Evolutionary conservation across 2,797 vertebrate genomes (phyloP), one percentile per base, ranked within the genome.

Genomic region (Brotula barbata): DNA sequence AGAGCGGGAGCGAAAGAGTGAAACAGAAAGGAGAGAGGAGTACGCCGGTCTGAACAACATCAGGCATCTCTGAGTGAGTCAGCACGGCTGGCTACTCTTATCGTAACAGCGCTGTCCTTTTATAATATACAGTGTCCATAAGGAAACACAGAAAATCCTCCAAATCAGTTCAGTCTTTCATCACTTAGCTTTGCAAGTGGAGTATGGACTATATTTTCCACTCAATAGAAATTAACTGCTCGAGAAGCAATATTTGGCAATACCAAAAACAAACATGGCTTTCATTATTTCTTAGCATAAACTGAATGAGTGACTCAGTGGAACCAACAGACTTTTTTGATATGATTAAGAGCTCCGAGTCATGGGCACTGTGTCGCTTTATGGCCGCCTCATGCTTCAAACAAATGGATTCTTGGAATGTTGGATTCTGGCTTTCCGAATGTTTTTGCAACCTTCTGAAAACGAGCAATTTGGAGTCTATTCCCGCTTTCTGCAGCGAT

Each of bases 31-130:
- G 58, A 55, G 42, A 64, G 45, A 70, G 48, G 50, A 75, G 59
- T 23, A 41, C 45, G 40, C 54, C 72, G 50, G 64, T 75, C 58
- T 63, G 51, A 72, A 67, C 73, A 68, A 64, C 67, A 77, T 33
- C 34, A 67, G 68, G 60, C 63, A 53, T 71, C 56, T 58, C 36
- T 14, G 40, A 19, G 61, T 81, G 75, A 88, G 68, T 86, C 79
- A 79, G 59, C 44, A 46, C 9, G 37, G 51, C 52, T 60, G 71
- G 62, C 84, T 77, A 64, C 46, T 48, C 60, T 77, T 81, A 48
- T 68, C 68, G 54, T 43, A 64, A 55, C 55, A 73, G 57, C 71
- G 16, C 4, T 43, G 61, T 67, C 52, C 36, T 39, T 59, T 58
- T 56, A 33, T 33, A 49, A 19, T 40, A 15, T 50, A 56, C 51